A percentile compares a stretch with the other conserved stretches of the same genome.
Evolutionary conservation across 2,888 invertebrate genomes (phyloP).

Genomic region (Euclidia mi): DNA sequence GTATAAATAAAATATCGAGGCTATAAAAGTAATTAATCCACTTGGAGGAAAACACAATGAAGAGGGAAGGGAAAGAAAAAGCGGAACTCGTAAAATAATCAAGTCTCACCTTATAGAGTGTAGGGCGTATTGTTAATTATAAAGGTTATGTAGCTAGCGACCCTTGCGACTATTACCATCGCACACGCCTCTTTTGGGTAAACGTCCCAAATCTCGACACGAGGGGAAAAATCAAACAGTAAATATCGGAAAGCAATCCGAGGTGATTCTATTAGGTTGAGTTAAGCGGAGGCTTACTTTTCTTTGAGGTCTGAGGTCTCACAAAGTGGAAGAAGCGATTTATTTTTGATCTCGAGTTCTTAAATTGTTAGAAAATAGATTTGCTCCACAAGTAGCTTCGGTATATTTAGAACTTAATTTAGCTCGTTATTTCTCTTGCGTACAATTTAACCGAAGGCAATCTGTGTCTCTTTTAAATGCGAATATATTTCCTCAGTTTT

Average conservation of each 20-base stretch:
- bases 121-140: conserved; percentile 77
- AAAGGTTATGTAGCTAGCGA: conserved; percentile 80
- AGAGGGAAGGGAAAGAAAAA: conserved; percentile 51
- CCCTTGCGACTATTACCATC: conserved; percentile 79
- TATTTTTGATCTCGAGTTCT: conserved; percentile 57
- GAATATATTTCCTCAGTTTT: too few relatives aligned
- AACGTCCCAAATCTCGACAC: conserved; percentile 82
- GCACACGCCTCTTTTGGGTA: conserved; percentile 85
- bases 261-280: conserved; percentile 88
- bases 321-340: conserved; percentile 61
- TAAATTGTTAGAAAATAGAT: conserved; percentile 17
- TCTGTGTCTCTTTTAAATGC: neutral
- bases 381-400: neutral
- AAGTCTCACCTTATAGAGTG: conserved; percentile 56
- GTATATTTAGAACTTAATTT: neutral
- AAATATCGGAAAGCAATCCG: conserved; percentile 88
- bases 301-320: conserved; percentile 69
- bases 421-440: neutral
- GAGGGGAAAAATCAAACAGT: conserved; percentile 87
- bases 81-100: conserved; percentile 63
- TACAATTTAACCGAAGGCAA: neutral
- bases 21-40: conserved; percentile 56
- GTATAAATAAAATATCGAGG: conserved; percentile 38
- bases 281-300: conserved; percentile 77
- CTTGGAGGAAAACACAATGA: conserved; percentile 39